Conservation (phyloP, 1,140 invertebrate genomes). For the Solenopsis fugax region DNA sequence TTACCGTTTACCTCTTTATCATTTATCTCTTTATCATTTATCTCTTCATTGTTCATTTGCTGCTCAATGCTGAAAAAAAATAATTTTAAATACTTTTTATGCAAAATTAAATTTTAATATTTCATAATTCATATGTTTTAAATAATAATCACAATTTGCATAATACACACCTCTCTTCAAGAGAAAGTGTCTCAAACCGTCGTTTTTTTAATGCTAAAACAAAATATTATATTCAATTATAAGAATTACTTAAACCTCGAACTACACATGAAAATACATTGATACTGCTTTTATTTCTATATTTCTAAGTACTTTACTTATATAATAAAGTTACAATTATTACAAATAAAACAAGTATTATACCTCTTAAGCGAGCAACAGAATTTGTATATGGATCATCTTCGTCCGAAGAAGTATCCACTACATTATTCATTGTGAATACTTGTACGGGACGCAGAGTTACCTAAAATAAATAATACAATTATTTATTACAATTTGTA, state of each 20-base stretch:
- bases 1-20: too few relatives aligned
- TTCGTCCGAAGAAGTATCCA: conserved; percentile 73
- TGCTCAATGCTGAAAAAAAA: conserved; percentile 46
- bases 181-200: background rate
- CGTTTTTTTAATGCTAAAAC: conserved; percentile 44
- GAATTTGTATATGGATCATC: conserved; percentile 74
- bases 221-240: background rate
- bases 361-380: conserved; percentile 73
- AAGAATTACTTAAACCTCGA: background rate
- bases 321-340: background rate
- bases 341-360: conserved; percentile 1
- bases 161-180: background rate
- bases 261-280: background rate
- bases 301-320: background rate
- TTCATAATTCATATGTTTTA: background rate
- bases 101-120: background rate
- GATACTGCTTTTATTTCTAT: background rate
- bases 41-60: background rate
- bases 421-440: conserved; percentile 54
- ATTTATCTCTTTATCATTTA: background rate
- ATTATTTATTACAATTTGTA: background rate
- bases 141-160: conserved; percentile 3
- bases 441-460: background rate
- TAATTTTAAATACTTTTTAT: conserved; percentile 4
- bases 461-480: background rate